Conservation (phyloP, 2,113 vertebrate genomes). For the human (Homo sapiens) region DNA sequence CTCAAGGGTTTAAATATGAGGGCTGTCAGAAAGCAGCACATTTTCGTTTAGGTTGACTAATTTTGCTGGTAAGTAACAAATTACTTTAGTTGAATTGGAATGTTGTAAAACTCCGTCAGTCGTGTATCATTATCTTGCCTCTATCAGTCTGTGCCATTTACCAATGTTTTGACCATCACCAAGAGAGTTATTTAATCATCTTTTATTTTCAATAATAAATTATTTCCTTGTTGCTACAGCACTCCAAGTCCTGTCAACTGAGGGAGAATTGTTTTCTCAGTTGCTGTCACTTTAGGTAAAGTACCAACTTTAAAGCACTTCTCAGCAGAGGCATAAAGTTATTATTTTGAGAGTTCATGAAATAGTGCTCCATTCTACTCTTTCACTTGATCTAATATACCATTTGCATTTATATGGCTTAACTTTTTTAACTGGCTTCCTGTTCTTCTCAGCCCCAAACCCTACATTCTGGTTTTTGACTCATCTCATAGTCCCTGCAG, state of each 20-base stretch:
- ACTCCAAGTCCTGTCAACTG: not conserved
- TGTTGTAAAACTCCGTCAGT: not conserved
- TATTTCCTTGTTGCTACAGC: not conserved
- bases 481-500: slow-evolving; percentile 58
- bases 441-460: slow-evolving; percentile 35
- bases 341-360: slow-evolving; percentile 42
- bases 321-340: slow-evolving; percentile 32
- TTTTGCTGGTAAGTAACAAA: slow-evolving; percentile 20
- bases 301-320: slow-evolving; percentile 35
- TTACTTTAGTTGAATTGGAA: slow-evolving; percentile 4
- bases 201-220: not conserved
- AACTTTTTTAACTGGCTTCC: not conserved
- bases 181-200: slow-evolving; percentile 4
- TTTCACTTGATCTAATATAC: not conserved
- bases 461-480: slow-evolving; percentile 51
- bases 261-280: not conserved
- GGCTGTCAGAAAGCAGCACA: not conserved
- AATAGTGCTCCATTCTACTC: not conserved
- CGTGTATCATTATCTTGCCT: not conserved
- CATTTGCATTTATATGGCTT: not conserved
- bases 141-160: not conserved
- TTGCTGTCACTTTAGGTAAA: slow-evolving; percentile 32
- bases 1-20: not conserved
- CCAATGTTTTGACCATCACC: not conserved
- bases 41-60: not conserved